Evolutionary conservation across 2,888 invertebrate species (phyloP).

Genomic region (Drosophila atripex): DNA sequence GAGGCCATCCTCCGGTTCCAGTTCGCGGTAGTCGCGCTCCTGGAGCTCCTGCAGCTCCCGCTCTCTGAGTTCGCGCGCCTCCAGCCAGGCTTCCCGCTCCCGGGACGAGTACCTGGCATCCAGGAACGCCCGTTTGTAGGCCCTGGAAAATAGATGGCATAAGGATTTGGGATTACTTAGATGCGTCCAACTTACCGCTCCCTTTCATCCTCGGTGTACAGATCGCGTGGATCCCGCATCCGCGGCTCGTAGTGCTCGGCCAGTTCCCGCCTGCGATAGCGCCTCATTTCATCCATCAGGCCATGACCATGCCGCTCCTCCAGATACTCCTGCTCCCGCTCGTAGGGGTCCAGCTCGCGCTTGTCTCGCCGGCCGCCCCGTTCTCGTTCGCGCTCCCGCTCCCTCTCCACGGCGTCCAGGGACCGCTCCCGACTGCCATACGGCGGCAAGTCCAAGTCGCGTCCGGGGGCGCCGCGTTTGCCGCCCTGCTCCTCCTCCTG

Average conservation of each 20-base stretch:
- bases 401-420: slow-evolving; percentile 72
- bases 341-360: slow-evolving; percentile 78
- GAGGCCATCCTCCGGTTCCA: slow-evolving; percentile 66
- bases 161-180: neutral
- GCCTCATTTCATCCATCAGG: slow-evolving; percentile 78
- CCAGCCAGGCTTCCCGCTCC: slow-evolving; percentile 74
- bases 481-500: slow-evolving; percentile 80
- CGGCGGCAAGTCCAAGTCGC: slow-evolving; percentile 86
- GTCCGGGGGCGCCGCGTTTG: slow-evolving; percentile 84
- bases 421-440: slow-evolving; percentile 82
- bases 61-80: slow-evolving; percentile 71
- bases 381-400: slow-evolving; percentile 22
- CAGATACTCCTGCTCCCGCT: slow-evolving; percentile 69
- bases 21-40: slow-evolving; percentile 69
- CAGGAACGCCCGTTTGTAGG: slow-evolving; percentile 79
- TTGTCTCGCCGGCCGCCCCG: slow-evolving; percentile 61
- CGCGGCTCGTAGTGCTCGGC: slow-evolving; percentile 77
- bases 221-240: slow-evolving; percentile 77
- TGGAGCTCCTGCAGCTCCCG: slow-evolving; percentile 53
- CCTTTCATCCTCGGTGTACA: slow-evolving; percentile 82
- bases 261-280: slow-evolving; percentile 81
- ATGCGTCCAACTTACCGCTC: slow-evolving; percentile 63
- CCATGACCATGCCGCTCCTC: slow-evolving; percentile 76
- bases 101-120: slow-evolving; percentile 76
- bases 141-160: slow-evolving; percentile 43